Base-by-base conservation (phyloP, 2,113 vertebrate species). In the Passer domesticus region DNA sequence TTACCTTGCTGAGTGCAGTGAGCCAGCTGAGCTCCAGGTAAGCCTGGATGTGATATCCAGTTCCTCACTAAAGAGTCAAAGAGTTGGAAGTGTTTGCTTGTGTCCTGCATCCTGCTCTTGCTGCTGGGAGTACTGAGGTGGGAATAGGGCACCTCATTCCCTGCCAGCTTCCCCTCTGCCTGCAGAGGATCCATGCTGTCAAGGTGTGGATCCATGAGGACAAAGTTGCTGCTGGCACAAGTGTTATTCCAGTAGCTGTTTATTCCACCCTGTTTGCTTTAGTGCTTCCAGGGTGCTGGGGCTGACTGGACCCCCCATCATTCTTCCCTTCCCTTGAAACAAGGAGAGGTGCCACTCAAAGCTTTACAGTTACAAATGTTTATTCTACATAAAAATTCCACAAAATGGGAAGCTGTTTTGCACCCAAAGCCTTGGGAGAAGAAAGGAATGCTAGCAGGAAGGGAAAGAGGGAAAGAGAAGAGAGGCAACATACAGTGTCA, bases 361-460 rank as follows among this genome's bases (percentile, higher is more conserved):
- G 43, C 52, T 83, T 75, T 84, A 91, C 89, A 95, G 97, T 96
- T 98, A 98, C 96, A 98, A 98, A 98, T 98, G 97, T 98, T 98
- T 98, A 98, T 98, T 98, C 96, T 98, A 98, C 98, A 97, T 98
- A 98, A 98, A 98, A 98, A 98, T 95, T 95, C 96, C 98, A 98
- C 97, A 98, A 97, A 97, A 98, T 96, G 97, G 98, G 97, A 97
- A 98, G 98, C 97, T 97, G 97, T 97, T 97, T 92, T 97, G 96
- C 98, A 96, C 97, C 97, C 94, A 97, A 97, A 98, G 97, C 98
- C 97, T 97, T 96, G 94, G 96, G 83, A 92, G 94, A 94, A 92
- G 67, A 80, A 92, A 77, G 83, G 83, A 70, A 87, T 74, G 78
- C 92, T 92, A 94, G 95, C 93, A 60, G 78, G 67, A 52, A 86